Evolutionary conservation across 2,113 vertebrate genomes (phyloP).

Genomic region (Cyanistes caeruleus): DNA sequence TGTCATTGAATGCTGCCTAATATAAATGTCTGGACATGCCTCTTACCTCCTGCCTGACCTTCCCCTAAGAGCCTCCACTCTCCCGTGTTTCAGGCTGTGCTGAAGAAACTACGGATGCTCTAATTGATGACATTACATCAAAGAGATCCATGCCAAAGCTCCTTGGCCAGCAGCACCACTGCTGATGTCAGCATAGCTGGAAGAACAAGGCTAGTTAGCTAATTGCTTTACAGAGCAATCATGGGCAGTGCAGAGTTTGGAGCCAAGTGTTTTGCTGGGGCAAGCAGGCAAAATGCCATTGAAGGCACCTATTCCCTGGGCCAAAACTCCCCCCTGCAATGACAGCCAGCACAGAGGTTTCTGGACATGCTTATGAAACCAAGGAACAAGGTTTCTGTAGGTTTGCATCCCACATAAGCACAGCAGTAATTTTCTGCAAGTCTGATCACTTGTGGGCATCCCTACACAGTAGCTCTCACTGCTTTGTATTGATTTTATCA

Average conservation of each 20-base stretch:
- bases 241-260: background rate
- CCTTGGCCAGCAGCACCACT: constrained; percentile 18
- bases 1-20: background rate
- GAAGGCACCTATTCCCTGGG: background rate
- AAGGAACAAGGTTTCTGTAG: background rate
- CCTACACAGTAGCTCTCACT: background rate
- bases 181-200: constrained; percentile 59
- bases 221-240: constrained; percentile 50
- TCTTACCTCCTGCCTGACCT: background rate
- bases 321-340: background rate
- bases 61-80: background rate
- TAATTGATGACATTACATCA: constrained; percentile 44
- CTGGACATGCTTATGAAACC: background rate
- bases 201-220: constrained; percentile 60
- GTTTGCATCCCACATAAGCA: background rate
- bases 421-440: background rate
- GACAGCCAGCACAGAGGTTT: background rate
- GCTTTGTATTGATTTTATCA: background rate
- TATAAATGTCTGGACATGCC: background rate
- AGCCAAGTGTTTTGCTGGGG: constrained; percentile 43
- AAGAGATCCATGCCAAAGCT: constrained; percentile 22
- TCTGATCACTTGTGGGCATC: background rate
- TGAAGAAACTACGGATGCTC: background rate
- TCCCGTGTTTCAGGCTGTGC: background rate
- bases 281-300: background rate